phyloP scores from a whole-genome alignment of 1,140 invertebrate species.

The Drosophila sproati region DNA sequence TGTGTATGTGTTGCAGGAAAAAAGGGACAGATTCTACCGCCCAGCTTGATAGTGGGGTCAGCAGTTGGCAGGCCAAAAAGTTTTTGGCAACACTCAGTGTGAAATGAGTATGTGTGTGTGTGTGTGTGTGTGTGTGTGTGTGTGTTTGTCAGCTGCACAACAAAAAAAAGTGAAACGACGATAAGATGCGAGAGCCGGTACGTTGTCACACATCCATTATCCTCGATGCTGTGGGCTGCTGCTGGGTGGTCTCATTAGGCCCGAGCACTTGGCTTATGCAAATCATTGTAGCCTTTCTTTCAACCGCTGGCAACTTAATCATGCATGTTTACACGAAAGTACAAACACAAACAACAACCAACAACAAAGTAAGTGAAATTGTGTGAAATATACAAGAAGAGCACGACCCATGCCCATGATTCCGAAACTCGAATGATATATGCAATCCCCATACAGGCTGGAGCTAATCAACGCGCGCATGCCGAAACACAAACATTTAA shows the following conservation, averaged over 20 bases:
- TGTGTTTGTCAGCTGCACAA: neutral
- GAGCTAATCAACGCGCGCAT: constrained; percentile 72
- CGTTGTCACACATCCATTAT: constrained; percentile 47
- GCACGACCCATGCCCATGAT: neutral
- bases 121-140: too few relatives aligned
- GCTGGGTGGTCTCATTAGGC: constrained; percentile 39
- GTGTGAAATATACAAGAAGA: constrained; percentile 30
- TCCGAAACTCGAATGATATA: constrained; percentile 17
- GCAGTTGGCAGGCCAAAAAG: constrained; percentile 43
- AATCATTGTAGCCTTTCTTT: constrained; percentile 52
- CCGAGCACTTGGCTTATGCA: constrained; percentile 53
- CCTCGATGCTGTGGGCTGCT: constrained; percentile 10
- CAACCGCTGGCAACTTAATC: constrained; percentile 66
- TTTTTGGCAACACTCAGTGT: constrained; percentile 24
- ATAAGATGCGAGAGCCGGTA: constrained; percentile 36
- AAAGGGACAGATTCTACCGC: neutral
- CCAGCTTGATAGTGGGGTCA: constrained; percentile 20
- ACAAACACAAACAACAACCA: constrained; percentile 71
- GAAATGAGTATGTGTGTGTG: too few relatives aligned
- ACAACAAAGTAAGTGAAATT: constrained; percentile 63
- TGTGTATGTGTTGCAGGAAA: constrained; percentile 11
- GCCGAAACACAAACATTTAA: constrained; percentile 79
- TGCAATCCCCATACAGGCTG: constrained; percentile 16
- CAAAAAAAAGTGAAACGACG: constrained; percentile 48
- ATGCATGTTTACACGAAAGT: constrained; percentile 81